Percentiles rank a stretch among this genome's conserved stretches.
These are phyloP conservation scores for Conchocele bisecta DNA, from an alignment of 2,888 invertebrate genomes.

Conservation along the genomic window DNA sequence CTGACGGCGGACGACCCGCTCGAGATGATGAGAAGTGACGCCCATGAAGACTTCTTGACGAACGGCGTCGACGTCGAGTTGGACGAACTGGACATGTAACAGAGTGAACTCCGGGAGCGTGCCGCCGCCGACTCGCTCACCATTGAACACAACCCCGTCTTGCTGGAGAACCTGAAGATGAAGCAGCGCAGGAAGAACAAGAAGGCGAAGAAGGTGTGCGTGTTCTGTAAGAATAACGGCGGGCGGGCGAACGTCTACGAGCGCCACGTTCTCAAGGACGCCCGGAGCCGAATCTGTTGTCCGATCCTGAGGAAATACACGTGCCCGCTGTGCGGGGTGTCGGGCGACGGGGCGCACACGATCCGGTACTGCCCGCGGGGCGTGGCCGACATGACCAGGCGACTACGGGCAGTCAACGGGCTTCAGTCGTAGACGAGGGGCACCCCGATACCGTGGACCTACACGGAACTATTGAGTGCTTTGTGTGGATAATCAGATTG, in stretches of 20 bases:
- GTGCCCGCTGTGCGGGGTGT: constrained; percentile 88
- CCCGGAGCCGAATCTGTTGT: constrained; percentile 87
- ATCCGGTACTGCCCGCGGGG: constrained; percentile 87
- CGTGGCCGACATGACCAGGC: too few species aligned
- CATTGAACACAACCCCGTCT: constrained; percentile 44
- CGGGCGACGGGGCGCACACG: constrained; percentile 90
- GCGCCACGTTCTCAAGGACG: constrained; percentile 87
- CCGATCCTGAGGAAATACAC: constrained; percentile 89
- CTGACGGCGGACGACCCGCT: constrained; percentile 2
- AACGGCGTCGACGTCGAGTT: constrained; percentile 63
- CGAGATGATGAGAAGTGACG: constrained; percentile 9
- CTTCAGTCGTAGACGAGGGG: too few species aligned
- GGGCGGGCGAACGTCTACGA: constrained; percentile 87
- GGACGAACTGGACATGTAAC: constrained; percentile 63
- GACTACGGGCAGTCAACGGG: too few species aligned
- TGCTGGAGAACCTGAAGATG: constrained; percentile 55
- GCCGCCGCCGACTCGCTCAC: constrained; percentile 8
- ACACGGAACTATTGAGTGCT: too few species aligned
- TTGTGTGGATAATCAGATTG: too few species aligned
- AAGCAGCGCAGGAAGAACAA: constrained; percentile 51
- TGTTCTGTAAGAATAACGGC: constrained; percentile 91
- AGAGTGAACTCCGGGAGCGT: constrained; percentile 58
- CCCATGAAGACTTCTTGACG: constrained; percentile 53
- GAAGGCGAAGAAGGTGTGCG: constrained; percentile 83
- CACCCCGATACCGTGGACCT: too few species aligned